A percentile compares a stretch with the other conserved stretches of the same genome.
Evolutionary conservation across 2,888 invertebrate genomes (phyloP).

Genomic region (Eurytoma adleriae): DNA sequence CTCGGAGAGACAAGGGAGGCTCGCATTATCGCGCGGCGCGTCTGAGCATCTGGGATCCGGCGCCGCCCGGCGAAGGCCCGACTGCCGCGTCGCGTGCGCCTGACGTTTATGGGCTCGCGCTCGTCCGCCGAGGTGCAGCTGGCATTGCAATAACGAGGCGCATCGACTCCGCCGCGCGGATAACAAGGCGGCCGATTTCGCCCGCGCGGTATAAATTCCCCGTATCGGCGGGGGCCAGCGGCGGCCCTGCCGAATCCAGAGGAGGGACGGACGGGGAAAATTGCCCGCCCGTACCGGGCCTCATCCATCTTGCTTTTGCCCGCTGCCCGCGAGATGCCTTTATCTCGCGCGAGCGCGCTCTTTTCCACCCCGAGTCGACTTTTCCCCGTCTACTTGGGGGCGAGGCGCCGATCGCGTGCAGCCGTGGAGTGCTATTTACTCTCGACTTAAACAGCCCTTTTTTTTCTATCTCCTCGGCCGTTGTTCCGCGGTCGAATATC

Average conservation of each 20-base stretch:
- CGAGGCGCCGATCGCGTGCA: neutral
- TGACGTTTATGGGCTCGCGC: conserved; percentile 66
- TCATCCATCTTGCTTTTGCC: conserved; percentile 31
- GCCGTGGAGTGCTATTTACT: neutral
- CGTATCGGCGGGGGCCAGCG: conserved; percentile 62
- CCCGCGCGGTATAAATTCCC: conserved; percentile 64
- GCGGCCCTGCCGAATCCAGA: conserved; percentile 7
- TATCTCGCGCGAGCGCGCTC: conserved; percentile 4
- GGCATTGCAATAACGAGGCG: conserved; percentile 56
- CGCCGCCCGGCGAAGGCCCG: neutral
- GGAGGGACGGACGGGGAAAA: conserved; percentile 30
- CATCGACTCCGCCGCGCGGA: conserved; percentile 37
- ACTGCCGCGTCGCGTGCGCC: conserved; percentile 55
- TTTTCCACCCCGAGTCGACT: neutral
- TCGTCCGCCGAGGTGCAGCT: conserved; percentile 56
- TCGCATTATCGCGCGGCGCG: conserved; percentile 53
- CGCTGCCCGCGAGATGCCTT: neutral
- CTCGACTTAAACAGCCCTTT: neutral
- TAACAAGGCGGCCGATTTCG: conserved; percentile 66
- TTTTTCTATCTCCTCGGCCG: conserved; percentile 2
- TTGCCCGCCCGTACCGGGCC: neutral
- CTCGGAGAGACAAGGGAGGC: neutral
- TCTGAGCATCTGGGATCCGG: conserved; percentile 35
- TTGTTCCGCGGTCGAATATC: conserved; percentile 14
- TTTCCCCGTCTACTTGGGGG: neutral